Base-by-base conservation (phyloP, 2,797 vertebrate genomes). In the Thaleichthys pacificus region DNA sequence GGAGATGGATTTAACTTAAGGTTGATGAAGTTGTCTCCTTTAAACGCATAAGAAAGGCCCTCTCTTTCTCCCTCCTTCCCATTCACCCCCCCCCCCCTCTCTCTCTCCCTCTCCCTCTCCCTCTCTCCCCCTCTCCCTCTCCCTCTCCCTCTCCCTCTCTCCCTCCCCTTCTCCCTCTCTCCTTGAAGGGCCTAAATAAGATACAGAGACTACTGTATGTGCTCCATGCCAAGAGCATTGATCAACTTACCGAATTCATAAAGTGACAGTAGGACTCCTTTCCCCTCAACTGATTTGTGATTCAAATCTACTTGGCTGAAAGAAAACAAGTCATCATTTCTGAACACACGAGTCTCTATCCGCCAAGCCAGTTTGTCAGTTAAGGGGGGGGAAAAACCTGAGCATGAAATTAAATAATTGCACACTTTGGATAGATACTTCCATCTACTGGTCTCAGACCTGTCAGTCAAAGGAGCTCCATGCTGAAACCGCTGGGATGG, bases 381-480 rank as follows among this genome's bases (percentile, higher is more conserved):
- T n/a, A 17, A 56, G 51, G 51, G 35, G 38, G 17, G 51, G 51
- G 19, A 19, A 51, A 51, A 56, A n/a, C 19, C 51, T 56, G n/a
- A 56, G 51, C 51, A 56, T 17, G 19, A 56, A 56, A 56, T 56
- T 56, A n/a, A 56, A 56, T 56, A 56, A 56, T 56, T 56, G 51
- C 51, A 56, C 51, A n/a, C 15, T 56, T 56, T 56, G 51, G 51
- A 56, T 7, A 9, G 51, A 56, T n/a, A 17, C 51, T 17, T 19
- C 51, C 15, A n/a, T 56, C 6, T 17, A n/a, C 51, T 56, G 51
- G 15, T 56, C 51, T 56, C 51, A 56, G 15, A 56, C 51, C 15
- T n/a, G 51, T n/a, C 51, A 56, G n/a, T 56, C 51, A 56, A n/a
- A 3, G 51, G 19, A 17, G 51, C 6, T 56, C 51, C 15, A n/a